Evolutionary conservation across 64 coral and sea anemone species (phyloP).

Genomic region (Stylophora pistillata): DNA sequence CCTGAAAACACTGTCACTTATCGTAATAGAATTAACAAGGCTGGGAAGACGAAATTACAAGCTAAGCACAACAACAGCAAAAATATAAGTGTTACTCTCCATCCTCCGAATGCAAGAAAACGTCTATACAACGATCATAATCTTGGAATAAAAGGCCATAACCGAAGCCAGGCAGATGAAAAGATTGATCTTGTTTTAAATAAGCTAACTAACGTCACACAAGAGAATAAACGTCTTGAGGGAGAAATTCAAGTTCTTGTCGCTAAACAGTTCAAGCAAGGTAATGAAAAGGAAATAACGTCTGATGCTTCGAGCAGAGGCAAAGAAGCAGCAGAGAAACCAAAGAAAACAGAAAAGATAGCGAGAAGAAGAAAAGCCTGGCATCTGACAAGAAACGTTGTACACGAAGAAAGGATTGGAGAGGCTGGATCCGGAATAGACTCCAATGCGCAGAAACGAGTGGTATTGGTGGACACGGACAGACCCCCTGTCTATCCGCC

Average conservation of each 20-base stretch:
- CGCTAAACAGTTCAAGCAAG: background rate
- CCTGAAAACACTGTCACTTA: background rate
- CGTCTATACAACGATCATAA: background rate
- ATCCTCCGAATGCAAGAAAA: background rate
- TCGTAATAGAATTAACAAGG: background rate
- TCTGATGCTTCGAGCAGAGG: background rate
- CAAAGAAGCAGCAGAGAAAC: background rate
- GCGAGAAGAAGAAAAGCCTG: background rate
- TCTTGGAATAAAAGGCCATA: background rate
- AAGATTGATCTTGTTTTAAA: constrained; percentile 47
- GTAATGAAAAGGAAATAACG: background rate
- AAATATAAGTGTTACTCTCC: background rate
- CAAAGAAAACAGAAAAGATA: background rate
- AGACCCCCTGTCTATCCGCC: constrained; percentile 21
- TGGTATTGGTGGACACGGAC: constrained; percentile 41
- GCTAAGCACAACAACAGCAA: background rate
- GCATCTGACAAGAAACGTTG: background rate
- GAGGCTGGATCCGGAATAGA: background rate
- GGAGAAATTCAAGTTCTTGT: constrained; percentile 29
- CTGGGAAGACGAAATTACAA: background rate
- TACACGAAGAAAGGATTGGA: background rate
- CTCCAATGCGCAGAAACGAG: background rate
- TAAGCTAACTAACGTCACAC: constrained; percentile 17
- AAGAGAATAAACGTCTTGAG: constrained; percentile 58
- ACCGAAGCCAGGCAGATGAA: background rate